A percentile compares a stretch with the other conserved stretches of the same genome.
Conservation (phyloP, 2,113 vertebrate genomes). For the Boleophthalmus pectinirostris region DNA sequence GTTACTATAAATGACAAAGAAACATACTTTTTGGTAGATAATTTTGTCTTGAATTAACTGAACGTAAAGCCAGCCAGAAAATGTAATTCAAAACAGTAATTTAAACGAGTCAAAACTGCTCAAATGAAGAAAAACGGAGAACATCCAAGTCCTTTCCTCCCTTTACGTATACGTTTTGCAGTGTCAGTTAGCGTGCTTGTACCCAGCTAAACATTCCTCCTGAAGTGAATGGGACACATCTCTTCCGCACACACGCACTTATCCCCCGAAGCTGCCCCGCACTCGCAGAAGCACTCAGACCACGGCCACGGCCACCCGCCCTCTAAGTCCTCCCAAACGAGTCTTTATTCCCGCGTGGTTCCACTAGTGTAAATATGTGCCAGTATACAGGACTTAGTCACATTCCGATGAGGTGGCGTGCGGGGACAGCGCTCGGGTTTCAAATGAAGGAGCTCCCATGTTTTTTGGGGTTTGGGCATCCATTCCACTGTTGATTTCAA, state of each 20-base stretch:
- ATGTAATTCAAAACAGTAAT: neutral
- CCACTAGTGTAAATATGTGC: constrained; percentile 45
- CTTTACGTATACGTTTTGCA: neutral
- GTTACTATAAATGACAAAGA: neutral
- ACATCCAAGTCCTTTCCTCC: neutral
- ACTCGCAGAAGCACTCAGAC: neutral
- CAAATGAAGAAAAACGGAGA: neutral
- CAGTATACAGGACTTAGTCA: constrained; percentile 32
- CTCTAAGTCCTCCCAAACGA: neutral
- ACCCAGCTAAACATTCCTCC: constrained; percentile 38
- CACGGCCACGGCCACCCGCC: neutral
- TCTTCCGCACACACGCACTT: neutral
- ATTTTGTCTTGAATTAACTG: neutral
- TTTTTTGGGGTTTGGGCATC: neutral
- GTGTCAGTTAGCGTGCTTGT: constrained; percentile 25
- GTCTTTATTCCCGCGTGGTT: constrained; percentile 11
- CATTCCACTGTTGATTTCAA: neutral
- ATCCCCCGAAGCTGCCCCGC: neutral
- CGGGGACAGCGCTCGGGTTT: neutral
- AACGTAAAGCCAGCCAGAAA: neutral
- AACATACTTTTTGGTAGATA: too few species aligned
- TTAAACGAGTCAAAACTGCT: neutral
- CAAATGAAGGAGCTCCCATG: neutral
- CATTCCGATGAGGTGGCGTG: constrained; percentile 57
- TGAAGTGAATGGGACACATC: constrained; percentile 22